phyloP scores from a whole-genome alignment of 2,888 invertebrate species.

The Troides aeacus region DNA sequence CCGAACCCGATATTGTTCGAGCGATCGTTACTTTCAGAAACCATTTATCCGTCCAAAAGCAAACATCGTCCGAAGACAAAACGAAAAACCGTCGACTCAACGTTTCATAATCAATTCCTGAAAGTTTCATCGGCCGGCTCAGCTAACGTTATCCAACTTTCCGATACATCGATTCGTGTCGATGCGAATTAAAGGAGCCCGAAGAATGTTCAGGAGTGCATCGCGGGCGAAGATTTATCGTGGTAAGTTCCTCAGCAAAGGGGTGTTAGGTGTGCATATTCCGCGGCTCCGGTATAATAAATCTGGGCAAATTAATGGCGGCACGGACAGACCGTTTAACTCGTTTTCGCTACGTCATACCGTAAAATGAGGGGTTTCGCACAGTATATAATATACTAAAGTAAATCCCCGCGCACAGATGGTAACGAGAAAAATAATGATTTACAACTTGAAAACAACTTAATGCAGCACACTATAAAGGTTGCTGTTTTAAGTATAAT shows the following conservation, averaged over 20 bases:
- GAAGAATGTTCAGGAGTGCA: slow-evolving; percentile 39
- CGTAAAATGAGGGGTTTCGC: slow-evolving; percentile 54
- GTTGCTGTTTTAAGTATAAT: background rate
- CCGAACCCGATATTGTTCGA: slow-evolving; percentile 43
- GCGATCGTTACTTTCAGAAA: slow-evolving; percentile 45
- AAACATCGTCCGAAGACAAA: slow-evolving; percentile 49
- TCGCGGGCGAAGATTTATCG: slow-evolving; percentile 40
- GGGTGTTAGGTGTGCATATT: slow-evolving; percentile 47
- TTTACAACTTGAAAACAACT: slow-evolving; percentile 12
- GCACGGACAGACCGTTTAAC: slow-evolving; percentile 73
- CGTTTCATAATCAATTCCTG: slow-evolving; percentile 65
- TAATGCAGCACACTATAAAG: slow-evolving; percentile 2
- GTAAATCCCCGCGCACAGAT: slow-evolving; percentile 30
- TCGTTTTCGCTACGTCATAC: slow-evolving; percentile 67
- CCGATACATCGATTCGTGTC: slow-evolving; percentile 17
- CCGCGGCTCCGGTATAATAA: slow-evolving; percentile 64
- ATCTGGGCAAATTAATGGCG: slow-evolving; percentile 73
- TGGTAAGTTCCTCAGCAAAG: slow-evolving; percentile 34
- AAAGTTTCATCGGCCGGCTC: slow-evolving; percentile 41
- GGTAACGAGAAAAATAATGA: slow-evolving; percentile 20
- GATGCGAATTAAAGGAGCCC: slow-evolving; percentile 13
- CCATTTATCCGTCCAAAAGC: slow-evolving; percentile 51
- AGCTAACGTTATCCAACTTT: slow-evolving; percentile 21
- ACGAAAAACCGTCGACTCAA: slow-evolving; percentile 66
- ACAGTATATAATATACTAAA: slow-evolving; percentile 39